These are phyloP conservation scores for Sebastes ruberrimus DNA, from an alignment of 2,797 vertebrate species.

Conservation along the genomic window DNA sequence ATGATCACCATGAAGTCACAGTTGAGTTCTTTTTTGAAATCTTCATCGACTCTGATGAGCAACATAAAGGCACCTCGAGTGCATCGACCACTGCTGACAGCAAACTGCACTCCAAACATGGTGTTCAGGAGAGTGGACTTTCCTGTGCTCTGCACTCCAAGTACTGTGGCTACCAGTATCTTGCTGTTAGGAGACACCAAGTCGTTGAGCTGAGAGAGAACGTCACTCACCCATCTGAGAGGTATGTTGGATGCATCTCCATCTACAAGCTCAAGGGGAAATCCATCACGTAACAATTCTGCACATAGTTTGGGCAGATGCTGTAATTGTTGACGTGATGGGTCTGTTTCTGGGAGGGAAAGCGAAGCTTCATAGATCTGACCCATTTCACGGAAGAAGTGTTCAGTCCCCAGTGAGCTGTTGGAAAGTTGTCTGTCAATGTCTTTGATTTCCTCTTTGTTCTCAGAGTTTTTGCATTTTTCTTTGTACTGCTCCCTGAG, in stretches of 20 bases:
- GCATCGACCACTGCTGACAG: conserved; percentile 81
- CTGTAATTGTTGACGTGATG: conserved; percentile 60
- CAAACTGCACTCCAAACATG: conserved; percentile 86
- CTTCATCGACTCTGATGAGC: conserved; percentile 72
- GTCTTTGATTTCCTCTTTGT: conserved; percentile 57
- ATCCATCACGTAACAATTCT: conserved; percentile 79
- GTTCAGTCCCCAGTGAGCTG: conserved; percentile 83
- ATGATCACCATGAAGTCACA: conserved; percentile 78
- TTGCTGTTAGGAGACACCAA: conserved; percentile 69
- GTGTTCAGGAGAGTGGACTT: conserved; percentile 82
- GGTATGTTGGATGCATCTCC: conserved; percentile 85
- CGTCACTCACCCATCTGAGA: conserved; percentile 79
- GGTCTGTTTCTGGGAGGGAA: conserved; percentile 45
- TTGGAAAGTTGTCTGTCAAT: conserved; percentile 73
- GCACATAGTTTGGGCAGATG: conserved; percentile 80
- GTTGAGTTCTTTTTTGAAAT: conserved; percentile 69
- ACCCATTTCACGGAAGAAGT: conserved; percentile 86
- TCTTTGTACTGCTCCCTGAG: conserved; percentile 73
- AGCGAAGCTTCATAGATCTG: conserved; percentile 85
- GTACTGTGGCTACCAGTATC: conserved; percentile 79
- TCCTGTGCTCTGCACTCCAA: conserved; percentile 81
- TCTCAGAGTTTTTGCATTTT: conserved; percentile 51
- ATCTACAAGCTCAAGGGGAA: conserved; percentile 85
- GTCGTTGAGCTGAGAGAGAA: conserved; percentile 77
- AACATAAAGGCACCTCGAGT: conserved; percentile 81